phyloP scores from a whole-genome alignment of 23 tunicate species.

The Styela plicata region DNA sequence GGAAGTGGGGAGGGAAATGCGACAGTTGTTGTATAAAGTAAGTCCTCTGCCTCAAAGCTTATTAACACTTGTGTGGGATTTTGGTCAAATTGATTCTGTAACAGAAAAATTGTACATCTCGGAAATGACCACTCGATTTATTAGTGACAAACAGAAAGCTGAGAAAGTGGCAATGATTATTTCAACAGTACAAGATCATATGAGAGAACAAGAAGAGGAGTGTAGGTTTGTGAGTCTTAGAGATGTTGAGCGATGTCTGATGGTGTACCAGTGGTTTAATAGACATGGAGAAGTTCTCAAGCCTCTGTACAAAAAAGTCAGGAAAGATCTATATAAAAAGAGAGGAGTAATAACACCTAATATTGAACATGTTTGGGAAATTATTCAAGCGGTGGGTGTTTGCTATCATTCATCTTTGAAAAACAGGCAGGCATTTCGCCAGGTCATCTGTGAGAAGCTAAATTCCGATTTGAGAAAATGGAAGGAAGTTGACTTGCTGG shows the following conservation, averaged over 20 bases:
- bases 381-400: constrained; percentile 54
- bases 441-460: too few relatives aligned
- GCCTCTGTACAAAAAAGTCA: too few relatives aligned
- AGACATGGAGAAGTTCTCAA: constrained; percentile 33
- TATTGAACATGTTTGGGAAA: background rate
- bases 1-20: constrained; percentile 56
- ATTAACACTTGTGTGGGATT: constrained; percentile 70
- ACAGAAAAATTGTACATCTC: constrained; percentile 53
- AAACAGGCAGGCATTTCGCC: constrained; percentile 26
- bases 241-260: constrained; percentile 73
- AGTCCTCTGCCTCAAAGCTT: constrained; percentile 76
- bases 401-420: constrained; percentile 64
- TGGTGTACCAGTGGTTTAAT: constrained; percentile 51
- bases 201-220: constrained; percentile 42
- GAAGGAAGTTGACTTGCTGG: background rate
- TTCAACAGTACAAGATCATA: constrained; percentile 38
- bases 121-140: constrained; percentile 34
- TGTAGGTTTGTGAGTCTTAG: constrained; percentile 73
- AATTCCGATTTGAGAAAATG: background rate
- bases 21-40: constrained; percentile 59
- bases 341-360: background rate
- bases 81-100: constrained; percentile 32
- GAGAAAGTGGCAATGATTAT: constrained; percentile 25
- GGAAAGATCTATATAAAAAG: too few relatives aligned
- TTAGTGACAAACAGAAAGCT: background rate